phyloP scores from a whole-genome alignment of 2,888 invertebrate genomes.

The Lagria hirta region DNA sequence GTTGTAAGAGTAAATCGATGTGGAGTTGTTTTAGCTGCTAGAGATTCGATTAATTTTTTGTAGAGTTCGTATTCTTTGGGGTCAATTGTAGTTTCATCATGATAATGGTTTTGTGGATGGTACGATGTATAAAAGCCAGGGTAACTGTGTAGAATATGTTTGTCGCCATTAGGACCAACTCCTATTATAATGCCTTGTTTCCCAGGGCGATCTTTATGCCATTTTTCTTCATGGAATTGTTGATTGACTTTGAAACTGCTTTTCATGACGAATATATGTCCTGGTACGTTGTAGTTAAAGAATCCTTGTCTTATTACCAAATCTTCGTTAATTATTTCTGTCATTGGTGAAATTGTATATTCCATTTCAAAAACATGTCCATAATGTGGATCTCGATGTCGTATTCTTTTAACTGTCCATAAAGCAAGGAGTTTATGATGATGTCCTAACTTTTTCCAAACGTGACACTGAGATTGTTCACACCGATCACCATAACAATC shows the following conservation, averaged over 20 bases:
- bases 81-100: constrained; percentile 32
- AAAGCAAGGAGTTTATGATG: constrained; percentile 59
- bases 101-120: constrained; percentile 18
- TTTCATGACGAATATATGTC: constrained; percentile 66
- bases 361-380: constrained; percentile 65
- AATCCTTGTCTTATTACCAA: constrained; percentile 51
- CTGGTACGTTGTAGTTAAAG: constrained; percentile 57
- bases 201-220: constrained; percentile 9
- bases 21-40: constrained; percentile 34
- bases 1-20: constrained; percentile 16
- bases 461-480: constrained; percentile 12
- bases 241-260: constrained; percentile 29
- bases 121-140: constrained; percentile 35
- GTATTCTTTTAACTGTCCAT: constrained; percentile 70
- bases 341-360: constrained; percentile 65
- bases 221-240: constrained; percentile 6
- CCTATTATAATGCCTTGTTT: constrained; percentile 29
- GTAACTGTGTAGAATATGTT: constrained; percentile 41
- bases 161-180: constrained; percentile 37
- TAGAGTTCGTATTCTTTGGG: constrained; percentile 43
- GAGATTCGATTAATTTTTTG: constrained; percentile 40
- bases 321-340: constrained; percentile 45
- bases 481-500: constrained; percentile 48
- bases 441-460: constrained; percentile 26
- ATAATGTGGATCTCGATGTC: constrained; percentile 61